Percentiles rank a stretch among this genome's conserved stretches.
These are phyloP conservation scores for Anoplophora glabripennis DNA, from an alignment of 1,140 invertebrate species.

Conservation along the genomic window DNA sequence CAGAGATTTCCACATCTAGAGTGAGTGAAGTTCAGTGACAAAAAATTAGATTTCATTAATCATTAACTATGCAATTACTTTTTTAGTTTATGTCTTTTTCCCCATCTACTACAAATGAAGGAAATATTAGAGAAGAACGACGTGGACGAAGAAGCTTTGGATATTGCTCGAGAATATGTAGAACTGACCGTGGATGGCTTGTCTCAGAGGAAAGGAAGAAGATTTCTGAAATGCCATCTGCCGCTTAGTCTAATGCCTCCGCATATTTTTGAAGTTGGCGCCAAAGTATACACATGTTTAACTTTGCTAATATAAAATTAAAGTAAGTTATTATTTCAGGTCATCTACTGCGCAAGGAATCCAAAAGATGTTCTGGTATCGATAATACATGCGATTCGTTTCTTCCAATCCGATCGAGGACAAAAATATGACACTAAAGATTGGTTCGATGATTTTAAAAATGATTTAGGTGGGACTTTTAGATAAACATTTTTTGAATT, in stretches of 20 bases:
- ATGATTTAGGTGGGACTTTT: conserved; percentile 74
- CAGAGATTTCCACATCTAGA: conserved; percentile 73
- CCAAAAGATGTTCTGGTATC: conserved; percentile 84
- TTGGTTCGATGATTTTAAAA: conserved; percentile 74
- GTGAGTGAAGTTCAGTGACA: too few species aligned
- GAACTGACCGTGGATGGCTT: too few species aligned
- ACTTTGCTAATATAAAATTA: neutral
- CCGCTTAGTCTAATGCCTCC: conserved; percentile 68
- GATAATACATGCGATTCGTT: conserved; percentile 74
- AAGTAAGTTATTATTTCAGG: conserved; percentile 49
- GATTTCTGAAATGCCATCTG: conserved; percentile 73
- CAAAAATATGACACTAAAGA: conserved; percentile 69
- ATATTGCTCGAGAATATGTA: too few species aligned
- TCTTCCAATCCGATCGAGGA: conserved; percentile 69
- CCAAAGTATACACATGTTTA: conserved; percentile 56
- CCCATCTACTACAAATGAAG: too few species aligned
- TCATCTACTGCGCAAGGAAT: conserved; percentile 77
- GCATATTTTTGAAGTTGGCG: conserved; percentile 59
- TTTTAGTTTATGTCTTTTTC: too few species aligned
- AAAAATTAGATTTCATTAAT: too few species aligned
- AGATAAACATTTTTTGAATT: too few species aligned
- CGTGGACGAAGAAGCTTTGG: too few species aligned
- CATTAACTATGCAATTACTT: too few species aligned
- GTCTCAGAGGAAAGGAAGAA: conserved; percentile 50
- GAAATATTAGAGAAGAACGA: too few species aligned